Evolutionary conservation across 2,113 vertebrate genomes (phyloP), one percentile per base, ranked within the genome.

Genomic region (Castor canadensis): DNA sequence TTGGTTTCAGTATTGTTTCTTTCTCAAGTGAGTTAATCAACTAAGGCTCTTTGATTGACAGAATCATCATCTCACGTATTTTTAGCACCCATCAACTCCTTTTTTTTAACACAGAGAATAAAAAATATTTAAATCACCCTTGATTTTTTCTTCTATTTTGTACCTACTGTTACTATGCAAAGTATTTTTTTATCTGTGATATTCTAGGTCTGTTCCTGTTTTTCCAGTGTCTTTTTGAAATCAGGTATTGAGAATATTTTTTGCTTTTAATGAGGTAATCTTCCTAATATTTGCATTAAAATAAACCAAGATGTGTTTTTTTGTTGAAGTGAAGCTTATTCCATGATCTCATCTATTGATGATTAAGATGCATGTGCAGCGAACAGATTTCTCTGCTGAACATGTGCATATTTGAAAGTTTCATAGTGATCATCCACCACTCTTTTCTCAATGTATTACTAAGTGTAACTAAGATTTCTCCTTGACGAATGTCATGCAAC

Each of bases 21-120:
- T 89, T 80, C 7, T 94, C 93, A 97, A 95, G 22, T 20, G 56
- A 86, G n/a, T 94, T 95, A 97, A 96, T 96, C 26, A 96, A 40
- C 58, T 45, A 13, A 81, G 1, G 9, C 22, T 88, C 26, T 87
- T 77, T 93, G 30, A 94, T 71, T 94, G 80, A 85, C 9, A 85
- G 49, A 79, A 95, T 73, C 19, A 66, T 88, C 22, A 5, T 94
- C 35, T 93, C 67, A 58, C 24, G 87, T 93, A 95, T 96, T 92
- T n/a, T 83, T 91, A 89, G n/a, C 69, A 85, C 4, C 4, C 56
- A 72, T 0, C 72, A 17, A 71, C 52, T 66, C 24, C n/a, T 62
- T 64, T 15, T 38, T 35, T 84, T 67, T 17, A 38, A 56, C 7
- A 56, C 2, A 75, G 5, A 87, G 2, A 79, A 49, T 1, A 54